A percentile compares a stretch with the other conserved stretches of the same genome.
These are phyloP conservation scores for Actinemys pallida DNA, from an alignment of 2,113 vertebrate species.

Conservation along the genomic window DNA sequence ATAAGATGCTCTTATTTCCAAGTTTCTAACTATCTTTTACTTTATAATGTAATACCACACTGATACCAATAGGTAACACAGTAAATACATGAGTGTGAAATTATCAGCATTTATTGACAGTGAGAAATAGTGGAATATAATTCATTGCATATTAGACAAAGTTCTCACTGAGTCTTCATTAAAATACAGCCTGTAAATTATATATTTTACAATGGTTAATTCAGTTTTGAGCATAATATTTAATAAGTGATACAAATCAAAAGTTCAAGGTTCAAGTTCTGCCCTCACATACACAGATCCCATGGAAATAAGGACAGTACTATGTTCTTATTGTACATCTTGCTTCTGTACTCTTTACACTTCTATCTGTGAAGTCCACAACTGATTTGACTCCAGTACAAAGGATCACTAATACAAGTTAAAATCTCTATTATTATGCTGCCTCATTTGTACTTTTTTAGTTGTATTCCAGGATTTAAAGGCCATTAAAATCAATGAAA, in stretches of 20 bases:
- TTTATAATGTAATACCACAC: accelerated
- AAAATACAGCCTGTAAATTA: background rate
- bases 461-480: background rate
- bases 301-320: background rate
- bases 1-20: accelerated
- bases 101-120: constrained; percentile 54
- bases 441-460: background rate
- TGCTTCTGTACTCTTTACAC: background rate
- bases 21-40: background rate
- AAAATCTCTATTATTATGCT: background rate
- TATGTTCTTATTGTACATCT: background rate
- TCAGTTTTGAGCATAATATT: background rate
- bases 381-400: background rate
- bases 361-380: background rate
- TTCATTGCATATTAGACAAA: accelerated
- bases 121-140: background rate
- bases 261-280: background rate
- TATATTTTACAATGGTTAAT: background rate
- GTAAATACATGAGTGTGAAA: background rate
- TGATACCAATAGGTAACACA: background rate
- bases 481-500: background rate
- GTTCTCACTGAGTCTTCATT: background rate
- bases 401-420: background rate
- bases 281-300: background rate
- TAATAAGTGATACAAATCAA: background rate